phyloP scores from a whole-genome alignment of 2,113 vertebrate genomes.

The Recurvirostra avosetta region DNA sequence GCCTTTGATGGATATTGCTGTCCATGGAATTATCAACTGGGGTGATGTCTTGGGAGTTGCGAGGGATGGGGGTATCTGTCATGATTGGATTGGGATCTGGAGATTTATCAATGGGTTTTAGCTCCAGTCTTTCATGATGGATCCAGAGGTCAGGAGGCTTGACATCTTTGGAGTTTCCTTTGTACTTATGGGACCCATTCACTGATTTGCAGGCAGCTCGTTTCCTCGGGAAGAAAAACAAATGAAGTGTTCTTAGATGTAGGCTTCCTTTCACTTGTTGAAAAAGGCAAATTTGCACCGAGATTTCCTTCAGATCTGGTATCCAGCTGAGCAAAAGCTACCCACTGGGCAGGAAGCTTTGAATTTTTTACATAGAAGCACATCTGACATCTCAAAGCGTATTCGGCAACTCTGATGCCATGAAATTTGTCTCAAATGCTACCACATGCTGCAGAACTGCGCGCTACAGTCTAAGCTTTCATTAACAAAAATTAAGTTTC shows the following conservation, averaged over 20 bases:
- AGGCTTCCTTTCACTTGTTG: neutral
- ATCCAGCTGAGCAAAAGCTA: neutral
- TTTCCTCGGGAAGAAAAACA: constrained; percentile 77
- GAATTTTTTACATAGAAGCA: neutral
- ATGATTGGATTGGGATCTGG: constrained; percentile 96
- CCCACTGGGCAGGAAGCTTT: neutral
- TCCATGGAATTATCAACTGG: constrained; percentile 90
- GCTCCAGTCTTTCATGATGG: constrained; percentile 94
- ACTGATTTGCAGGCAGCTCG: constrained; percentile 93
- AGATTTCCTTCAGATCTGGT: neutral
- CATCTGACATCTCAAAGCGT: neutral
- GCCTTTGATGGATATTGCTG: constrained; percentile 88
- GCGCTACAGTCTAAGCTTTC: neutral
- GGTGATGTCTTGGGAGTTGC: constrained; percentile 94
- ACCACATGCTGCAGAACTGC: neutral
- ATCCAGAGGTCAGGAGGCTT: constrained; percentile 99
- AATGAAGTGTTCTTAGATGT: neutral
- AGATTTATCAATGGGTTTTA: constrained; percentile 97
- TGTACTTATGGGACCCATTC: constrained; percentile 97
- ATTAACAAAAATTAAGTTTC: neutral
- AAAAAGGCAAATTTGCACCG: neutral
- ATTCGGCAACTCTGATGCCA: neutral
- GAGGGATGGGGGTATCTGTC: constrained; percentile 95
- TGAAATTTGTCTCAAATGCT: neutral
- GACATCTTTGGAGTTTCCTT: constrained; percentile 95